Evolutionary conservation across 1,140 invertebrate genomes (phyloP), one percentile per base, ranked within the genome.

Genomic region (Pogonognathellus flavescens): DNA sequence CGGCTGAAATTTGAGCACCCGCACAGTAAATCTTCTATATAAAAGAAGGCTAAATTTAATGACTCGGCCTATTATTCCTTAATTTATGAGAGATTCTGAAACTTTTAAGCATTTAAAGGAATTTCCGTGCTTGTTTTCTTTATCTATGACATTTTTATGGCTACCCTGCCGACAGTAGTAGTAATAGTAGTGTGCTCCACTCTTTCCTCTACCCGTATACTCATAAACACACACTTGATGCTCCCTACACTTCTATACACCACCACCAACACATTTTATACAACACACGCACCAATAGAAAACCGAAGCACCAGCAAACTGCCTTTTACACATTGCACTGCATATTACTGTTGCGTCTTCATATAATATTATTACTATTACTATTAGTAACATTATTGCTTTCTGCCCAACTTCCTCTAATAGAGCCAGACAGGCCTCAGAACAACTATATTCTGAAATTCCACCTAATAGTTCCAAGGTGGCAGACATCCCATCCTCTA

Each of bases 121-220:
- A 86, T 86, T 86, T 86, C 85, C 60, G 50, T 53, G 50, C 85
- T 82, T 86, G 85, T 86, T 83, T 86, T 82, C 25, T 59, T 86
- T 82, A 83, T 82, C 80, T 86, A 80, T 20, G 85, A 86, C 85
- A 83, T 86, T 82, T 86, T 86, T 86, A 86, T 83, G 80, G 85
- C 80, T 83, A 70, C 84, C 84, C 84, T 85, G 59, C 84, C 84
- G 84, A 57, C 20, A 41, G 31, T 41, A 41, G 31, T 41, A 41
- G 31, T 41, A 41, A 41, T 41, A 41, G 31, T 41, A 41, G 31
- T 49, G 22, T 76, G 70, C 41, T 76, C 70, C 70, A 76, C 70
- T 76, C 70, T 49, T 70, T 76, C 70, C 70, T 76, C 13, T 76
- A 25, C 70, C 16, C 25, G 41, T 31, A 76, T 25, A 76, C 70